A percentile compares a stretch with the other conserved stretches of the same genome.
These are phyloP conservation scores for Gerris buenoi DNA, from an alignment of 1,140 invertebrate species.

Conservation along the genomic window DNA sequence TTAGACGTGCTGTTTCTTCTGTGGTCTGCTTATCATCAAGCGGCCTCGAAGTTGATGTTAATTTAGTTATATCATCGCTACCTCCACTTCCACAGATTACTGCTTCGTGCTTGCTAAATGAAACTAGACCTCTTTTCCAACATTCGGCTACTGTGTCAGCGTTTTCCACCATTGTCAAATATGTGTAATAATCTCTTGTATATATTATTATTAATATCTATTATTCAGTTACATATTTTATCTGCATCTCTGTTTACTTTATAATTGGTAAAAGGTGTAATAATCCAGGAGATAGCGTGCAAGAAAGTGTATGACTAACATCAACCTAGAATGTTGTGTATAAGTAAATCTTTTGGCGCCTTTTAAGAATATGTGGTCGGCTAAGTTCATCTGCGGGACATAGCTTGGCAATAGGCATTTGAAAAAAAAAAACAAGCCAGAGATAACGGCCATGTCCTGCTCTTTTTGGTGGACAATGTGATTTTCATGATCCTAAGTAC, in stretches of 20 bases:
- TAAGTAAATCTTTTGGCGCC: neutral
- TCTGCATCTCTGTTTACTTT: neutral
- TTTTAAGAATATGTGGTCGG: too few relatives aligned
- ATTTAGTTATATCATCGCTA: neutral
- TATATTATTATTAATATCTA: neutral
- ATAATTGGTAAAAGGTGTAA: neutral
- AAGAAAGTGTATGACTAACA: neutral
- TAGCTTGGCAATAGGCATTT: too few relatives aligned
- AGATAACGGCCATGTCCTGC: too few relatives aligned
- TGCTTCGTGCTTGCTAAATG: neutral
- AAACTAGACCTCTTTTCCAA: neutral
- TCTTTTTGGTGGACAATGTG: too few relatives aligned
- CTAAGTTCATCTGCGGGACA: too few relatives aligned
- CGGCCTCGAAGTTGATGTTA: neutral
- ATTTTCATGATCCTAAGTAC: too few relatives aligned
- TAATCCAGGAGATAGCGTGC: neutral
- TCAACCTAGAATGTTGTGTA: neutral
- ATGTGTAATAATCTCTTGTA: neutral
- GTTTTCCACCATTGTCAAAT: neutral
- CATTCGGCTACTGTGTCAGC: neutral
- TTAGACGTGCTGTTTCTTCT: neutral
- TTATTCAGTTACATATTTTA: neutral
- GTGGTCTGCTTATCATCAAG: neutral
- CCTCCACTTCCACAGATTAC: neutral
- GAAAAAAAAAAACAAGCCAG: too few relatives aligned